Base-by-base conservation (phyloP, 2,888 invertebrate species). In the Troides helena region DNA sequence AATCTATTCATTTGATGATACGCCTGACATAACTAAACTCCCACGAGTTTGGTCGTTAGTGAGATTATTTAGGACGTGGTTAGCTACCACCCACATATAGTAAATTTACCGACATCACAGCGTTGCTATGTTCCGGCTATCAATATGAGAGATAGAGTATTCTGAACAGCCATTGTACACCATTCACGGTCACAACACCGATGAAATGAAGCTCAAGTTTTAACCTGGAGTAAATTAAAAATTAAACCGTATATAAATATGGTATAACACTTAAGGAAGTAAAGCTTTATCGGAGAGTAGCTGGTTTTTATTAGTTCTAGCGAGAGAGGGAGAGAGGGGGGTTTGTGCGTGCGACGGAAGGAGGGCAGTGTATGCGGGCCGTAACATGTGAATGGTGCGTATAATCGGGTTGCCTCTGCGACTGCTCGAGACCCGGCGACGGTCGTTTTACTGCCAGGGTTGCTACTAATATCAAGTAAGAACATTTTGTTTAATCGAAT, bases 361-460 rank as follows among this genome's bases (percentile, higher is more conserved):
- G 61, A 36, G 57, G 65, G 17, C 50, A 56, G 65, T 72, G 69
- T 73, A 72, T 67, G 70, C 65, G 71, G 71, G 62, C 67, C 64
- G 63, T 74, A 70, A 70, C 69, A 70, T 62, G 68, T 73, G 73
- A 72, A 75, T 72, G 75, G 71, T 71, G 65, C 73, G 67, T 73
- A 74, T 74, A 74, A 75, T 74, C 71, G 66, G 61, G 69, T 73
- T 70, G 72, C 72, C 71, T 70, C 65, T 72, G 65, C 65, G 72
- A 62, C 73, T 73, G 71, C 72, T 66, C 68, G 68, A 72, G 74
- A 69, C 61, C 64, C 53, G 69, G 65, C 69, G 62, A 57, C 69
- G 25, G 65, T 61, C 65, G 43, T 43, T 65, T 69, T 25, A 30
- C 60, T 43, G 60, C 53, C 61, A 61, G 69, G 65, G 69, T 21